Evolutionary conservation across 2,797 vertebrate genomes (phyloP), one percentile per base, ranked within the genome.

Genomic region (Morelia viridis): DNA sequence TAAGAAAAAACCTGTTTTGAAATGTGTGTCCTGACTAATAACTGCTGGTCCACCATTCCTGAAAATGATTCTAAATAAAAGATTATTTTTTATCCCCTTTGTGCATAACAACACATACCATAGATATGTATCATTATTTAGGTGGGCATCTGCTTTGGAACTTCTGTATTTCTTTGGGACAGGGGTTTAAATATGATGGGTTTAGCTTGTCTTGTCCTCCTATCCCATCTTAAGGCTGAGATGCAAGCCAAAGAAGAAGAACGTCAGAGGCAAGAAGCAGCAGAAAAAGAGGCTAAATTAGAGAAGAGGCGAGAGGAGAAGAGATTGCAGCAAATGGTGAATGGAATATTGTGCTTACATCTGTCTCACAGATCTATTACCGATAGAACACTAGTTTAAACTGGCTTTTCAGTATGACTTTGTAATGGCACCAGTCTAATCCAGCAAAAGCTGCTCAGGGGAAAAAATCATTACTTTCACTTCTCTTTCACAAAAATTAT

Each of bases 191-290:
- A 83, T 22, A 4, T 0, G 0, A 89, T 83, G 50, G 35, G 94
- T 90, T 83, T 91, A 46, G 50, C 94, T 94, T 84, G 28, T 13
- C 64, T 96, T 93, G 26, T 87, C n/a, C 50, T 58, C 94, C 94
- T 91, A 93, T 28, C 92, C 68, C 46, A 91, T 92, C 85, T 94
- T 93, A 92, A 99, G 99, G 98, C 98, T 57, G 98, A 98, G 94
- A 94, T 98, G 96, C 98, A 98, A 95, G 98, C 98, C 19, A 97
- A 98, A 19, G 98, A 98, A 93, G 98, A 99, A 95, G 98, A 98
- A 91, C 98, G 86, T 93, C 96, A 96, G 92, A 97, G 93, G 94
- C 98, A 97, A 94, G 98, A 98, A 93, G 98, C 98, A 0, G 97
- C 98, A 95, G 98, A 98, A 96, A 99, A 97, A 92, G 94, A 94